A percentile compares a stretch with the other conserved stretches of the same genome.
Conservation (phyloP, 2,888 invertebrate genomes). For the Eupithecia vulgata region DNA sequence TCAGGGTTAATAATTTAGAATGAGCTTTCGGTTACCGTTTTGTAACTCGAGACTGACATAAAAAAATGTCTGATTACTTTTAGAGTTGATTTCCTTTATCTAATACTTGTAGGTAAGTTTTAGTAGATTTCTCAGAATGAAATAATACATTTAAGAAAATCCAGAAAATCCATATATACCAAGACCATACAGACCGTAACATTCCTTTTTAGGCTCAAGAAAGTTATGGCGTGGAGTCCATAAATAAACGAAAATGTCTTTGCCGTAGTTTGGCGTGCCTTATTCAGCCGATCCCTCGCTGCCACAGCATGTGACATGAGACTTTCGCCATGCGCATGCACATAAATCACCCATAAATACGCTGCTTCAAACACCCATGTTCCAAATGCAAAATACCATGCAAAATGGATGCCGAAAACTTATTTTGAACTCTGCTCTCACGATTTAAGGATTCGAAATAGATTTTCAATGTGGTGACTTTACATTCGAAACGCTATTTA, state of each 20-base stretch:
- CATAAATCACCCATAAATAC: constrained; percentile 10
- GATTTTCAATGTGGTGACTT: background rate
- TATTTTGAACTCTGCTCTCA: constrained; percentile 2
- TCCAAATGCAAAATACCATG: constrained; percentile 6
- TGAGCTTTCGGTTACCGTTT: constrained; percentile 2
- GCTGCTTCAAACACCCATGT: constrained; percentile 2
- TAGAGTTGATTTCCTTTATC: background rate
- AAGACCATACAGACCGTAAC: background rate
- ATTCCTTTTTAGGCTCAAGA: background rate
- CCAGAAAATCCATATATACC: too few relatives aligned
- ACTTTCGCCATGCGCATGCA: constrained; percentile 3
- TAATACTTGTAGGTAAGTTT: background rate
- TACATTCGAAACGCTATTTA: background rate
- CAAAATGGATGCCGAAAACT: background rate
- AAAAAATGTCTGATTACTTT: background rate
- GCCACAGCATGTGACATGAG: background rate
- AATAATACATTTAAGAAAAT: constrained; percentile 1
- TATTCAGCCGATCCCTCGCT: background rate
- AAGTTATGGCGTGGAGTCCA: constrained; percentile 7
- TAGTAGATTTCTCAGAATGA: background rate
- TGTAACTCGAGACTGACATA: background rate
- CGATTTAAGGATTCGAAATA: background rate
- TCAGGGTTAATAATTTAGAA: constrained; percentile 9
- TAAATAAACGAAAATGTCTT: constrained; percentile 12
- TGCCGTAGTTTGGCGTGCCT: too few relatives aligned